Conservation (phyloP, 2,797 vertebrate genomes). For the Helicolenus hilgendorfi region DNA sequence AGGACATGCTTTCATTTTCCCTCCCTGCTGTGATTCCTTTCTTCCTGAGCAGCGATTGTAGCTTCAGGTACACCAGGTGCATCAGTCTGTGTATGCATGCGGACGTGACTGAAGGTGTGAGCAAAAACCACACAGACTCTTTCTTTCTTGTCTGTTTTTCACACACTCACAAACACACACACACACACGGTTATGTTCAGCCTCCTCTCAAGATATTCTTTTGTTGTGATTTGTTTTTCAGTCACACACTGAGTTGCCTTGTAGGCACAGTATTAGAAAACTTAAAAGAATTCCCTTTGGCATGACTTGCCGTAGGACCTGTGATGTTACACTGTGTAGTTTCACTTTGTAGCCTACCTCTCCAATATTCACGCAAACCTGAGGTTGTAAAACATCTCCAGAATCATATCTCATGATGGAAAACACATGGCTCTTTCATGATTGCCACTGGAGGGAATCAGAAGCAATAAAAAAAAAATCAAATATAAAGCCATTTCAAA, state of each 20-base stretch:
- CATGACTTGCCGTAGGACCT: slow-evolving; percentile 40
- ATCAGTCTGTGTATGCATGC: slow-evolving; percentile 12
- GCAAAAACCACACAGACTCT: slow-evolving; percentile 1
- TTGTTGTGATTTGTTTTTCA: slow-evolving; percentile 56
- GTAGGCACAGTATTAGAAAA: slow-evolving; percentile 48
- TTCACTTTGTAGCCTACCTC: slow-evolving; percentile 51
- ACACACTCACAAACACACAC: background rate
- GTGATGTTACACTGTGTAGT: slow-evolving; percentile 47
- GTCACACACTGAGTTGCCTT: slow-evolving; percentile 29
- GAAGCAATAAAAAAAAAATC: slow-evolving; percentile 60
- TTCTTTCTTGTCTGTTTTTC: background rate
- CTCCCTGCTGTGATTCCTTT: slow-evolving; percentile 45
- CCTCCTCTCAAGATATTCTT: slow-evolving; percentile 52
- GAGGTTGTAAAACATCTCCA: slow-evolving; percentile 54
- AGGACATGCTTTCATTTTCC: slow-evolving; percentile 73
- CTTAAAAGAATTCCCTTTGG: slow-evolving; percentile 54
- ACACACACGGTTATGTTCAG: slow-evolving; percentile 10
- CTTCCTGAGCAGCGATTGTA: slow-evolving; percentile 40
- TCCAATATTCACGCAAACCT: slow-evolving; percentile 16
- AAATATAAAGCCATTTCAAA: slow-evolving; percentile 77
- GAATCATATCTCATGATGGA: slow-evolving; percentile 45
- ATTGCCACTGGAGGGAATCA: slow-evolving; percentile 37
- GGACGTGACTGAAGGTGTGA: slow-evolving; percentile 7
- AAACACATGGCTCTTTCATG: slow-evolving; percentile 56
- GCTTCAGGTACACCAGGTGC: slow-evolving; percentile 62